Evolutionary conservation across 1,140 invertebrate species (phyloP).

Genomic region (Tetramorium simillimum): DNA sequence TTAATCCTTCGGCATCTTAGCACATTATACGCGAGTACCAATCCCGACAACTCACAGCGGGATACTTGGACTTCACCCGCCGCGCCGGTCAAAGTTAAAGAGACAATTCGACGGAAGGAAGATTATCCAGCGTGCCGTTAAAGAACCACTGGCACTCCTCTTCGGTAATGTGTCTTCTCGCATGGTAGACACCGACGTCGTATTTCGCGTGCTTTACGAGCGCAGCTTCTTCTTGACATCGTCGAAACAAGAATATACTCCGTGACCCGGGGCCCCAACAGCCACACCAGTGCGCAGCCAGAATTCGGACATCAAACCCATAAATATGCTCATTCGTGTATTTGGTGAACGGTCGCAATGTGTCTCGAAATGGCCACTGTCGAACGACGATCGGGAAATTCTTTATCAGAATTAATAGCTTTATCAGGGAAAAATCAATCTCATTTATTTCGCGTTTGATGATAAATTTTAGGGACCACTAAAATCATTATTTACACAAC

Average conservation of each 20-base stretch:
- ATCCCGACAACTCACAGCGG: constrained; percentile 25
- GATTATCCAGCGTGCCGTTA: constrained; percentile 50
- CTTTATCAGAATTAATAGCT: neutral
- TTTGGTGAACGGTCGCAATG: neutral
- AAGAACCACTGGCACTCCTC: constrained; percentile 19
- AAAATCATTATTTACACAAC: neutral
- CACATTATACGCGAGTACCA: constrained; percentile 13
- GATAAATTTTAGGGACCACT: neutral
- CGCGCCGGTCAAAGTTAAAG: constrained; percentile 27
- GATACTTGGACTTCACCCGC: neutral
- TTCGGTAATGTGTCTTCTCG: constrained; percentile 66
- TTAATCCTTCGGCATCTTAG: neutral
- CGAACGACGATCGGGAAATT: neutral
- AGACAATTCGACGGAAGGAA: constrained; percentile 60
- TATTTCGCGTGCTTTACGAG: constrained; percentile 71
- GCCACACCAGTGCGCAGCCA: constrained; percentile 32
- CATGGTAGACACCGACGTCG: constrained; percentile 70
- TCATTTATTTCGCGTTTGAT: neutral
- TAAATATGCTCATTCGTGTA: constrained; percentile 43
- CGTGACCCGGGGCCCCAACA: neutral
- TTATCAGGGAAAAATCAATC: neutral
- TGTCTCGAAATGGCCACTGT: neutral
- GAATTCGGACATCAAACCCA: constrained; percentile 6
- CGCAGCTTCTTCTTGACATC: constrained; percentile 60
- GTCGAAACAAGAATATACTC: constrained; percentile 65